phyloP scores from a whole-genome alignment of 2,113 vertebrate genomes.

The Anoura caudifer region DNA sequence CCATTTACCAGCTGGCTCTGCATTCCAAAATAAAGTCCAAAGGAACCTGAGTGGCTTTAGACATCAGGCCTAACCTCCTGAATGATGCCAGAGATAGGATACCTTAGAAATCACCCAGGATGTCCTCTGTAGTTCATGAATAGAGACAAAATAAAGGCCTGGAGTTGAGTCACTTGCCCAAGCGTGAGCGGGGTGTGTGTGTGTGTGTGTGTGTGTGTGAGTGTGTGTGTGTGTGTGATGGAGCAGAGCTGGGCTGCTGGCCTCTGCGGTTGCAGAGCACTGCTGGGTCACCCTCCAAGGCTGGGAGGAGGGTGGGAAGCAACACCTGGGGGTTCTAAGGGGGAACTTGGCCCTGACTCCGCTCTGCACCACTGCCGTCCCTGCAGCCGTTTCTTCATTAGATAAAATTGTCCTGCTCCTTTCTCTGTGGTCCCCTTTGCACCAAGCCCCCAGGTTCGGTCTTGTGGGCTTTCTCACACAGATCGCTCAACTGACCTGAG shows the following conservation, averaged over 20 bases:
- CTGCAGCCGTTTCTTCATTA: background rate
- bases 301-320: background rate
- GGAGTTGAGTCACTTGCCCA: background rate
- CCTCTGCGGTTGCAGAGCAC: background rate
- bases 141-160: background rate
- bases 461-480: background rate
- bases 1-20: background rate
- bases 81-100: background rate
- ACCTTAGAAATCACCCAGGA: background rate
- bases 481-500: background rate
- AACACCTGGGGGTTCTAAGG: background rate
- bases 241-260: background rate
- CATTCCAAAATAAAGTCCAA: background rate
- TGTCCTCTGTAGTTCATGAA: background rate
- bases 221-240: rapidly evolving
- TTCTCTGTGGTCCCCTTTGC: background rate
- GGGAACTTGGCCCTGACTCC: background rate
- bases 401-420: background rate
- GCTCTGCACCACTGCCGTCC: background rate
- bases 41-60: background rate
- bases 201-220: background rate
- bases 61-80: background rate
- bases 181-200: background rate
- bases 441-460: background rate
- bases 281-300: background rate